Base-by-base conservation (phyloP, 2,888 invertebrate species). In the Tridacna crocea region DNA sequence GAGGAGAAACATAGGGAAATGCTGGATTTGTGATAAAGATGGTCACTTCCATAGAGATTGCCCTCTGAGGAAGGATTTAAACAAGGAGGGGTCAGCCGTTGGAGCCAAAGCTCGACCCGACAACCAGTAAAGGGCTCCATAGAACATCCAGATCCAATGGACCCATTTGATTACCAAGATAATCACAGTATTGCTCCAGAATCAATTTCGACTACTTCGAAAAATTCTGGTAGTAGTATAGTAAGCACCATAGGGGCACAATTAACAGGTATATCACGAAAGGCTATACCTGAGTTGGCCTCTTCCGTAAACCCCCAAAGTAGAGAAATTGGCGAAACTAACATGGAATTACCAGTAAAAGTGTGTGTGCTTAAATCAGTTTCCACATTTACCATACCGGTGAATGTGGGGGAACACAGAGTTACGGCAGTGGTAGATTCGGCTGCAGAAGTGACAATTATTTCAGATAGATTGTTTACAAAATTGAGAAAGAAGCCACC, bases 401-500 rank as follows among this genome's bases (percentile, higher is more conserved):
- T 82, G 2, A 60, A 63, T 36, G 48, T 82, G 22, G 75, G 63
- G 11, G 65, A 72, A 15, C 12, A 27, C 3, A 22, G 10, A 24
- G 47, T 76, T 2, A 47, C 58, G 24, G 76, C 84, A 0, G 79
- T 79, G 3, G 70, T 85, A 8, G 83, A 87, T 47, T 78, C 85
- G 0, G 88, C 82, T 19, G 85, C 84, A 12, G 79, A 87, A 55
- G n/a, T n/a, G n/a, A n/a, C n/a, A n/a, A n/a, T n/a, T n/a, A n/a
- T n/a, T n/a, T n/a, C n/a, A n/a, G n/a, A n/a, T n/a, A n/a, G n/a
- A n/a, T n/a, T n/a, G n/a, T n/a, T n/a, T n/a, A n/a, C n/a, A n/a
- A n/a, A n/a, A n/a, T n/a, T n/a, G n/a, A n/a, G n/a, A n/a, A n/a
- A n/a, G n/a, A n/a, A n/a, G n/a, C n/a, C n/a, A n/a, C n/a, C n/a